Percentiles rank a stretch among this genome's conserved stretches.
Evolutionary conservation across 2,888 invertebrate species (phyloP).

Genomic region (Pomacea canaliculata): DNA sequence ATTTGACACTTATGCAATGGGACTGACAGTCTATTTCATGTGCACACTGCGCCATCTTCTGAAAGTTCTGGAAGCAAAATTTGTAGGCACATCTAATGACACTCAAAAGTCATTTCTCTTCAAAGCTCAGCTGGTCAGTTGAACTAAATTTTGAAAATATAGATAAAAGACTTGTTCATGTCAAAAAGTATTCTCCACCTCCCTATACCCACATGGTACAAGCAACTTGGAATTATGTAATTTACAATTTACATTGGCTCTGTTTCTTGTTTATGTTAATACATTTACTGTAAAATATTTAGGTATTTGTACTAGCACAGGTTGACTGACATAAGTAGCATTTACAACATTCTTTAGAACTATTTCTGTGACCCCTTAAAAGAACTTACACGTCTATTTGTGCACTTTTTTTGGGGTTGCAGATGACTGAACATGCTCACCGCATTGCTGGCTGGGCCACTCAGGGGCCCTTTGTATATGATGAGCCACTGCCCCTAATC

Average conservation of each 20-base stretch:
- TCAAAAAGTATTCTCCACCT: no score
- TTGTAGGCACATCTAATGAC: neutral
- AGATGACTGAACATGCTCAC: constrained; percentile 6
- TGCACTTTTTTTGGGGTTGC: neutral
- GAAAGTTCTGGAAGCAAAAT: neutral
- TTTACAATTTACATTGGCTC: no score
- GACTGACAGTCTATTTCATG: constrained; percentile 15
- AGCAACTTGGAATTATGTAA: no score
- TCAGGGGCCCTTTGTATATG: neutral
- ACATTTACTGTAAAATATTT: no score
- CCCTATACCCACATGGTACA: no score
- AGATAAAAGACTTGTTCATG: no score
- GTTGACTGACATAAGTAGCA: no score
- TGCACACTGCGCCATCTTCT: constrained; percentile 3
- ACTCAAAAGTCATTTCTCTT: neutral
- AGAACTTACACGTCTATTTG: neutral
- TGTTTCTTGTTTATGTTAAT: no score
- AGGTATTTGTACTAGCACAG: no score
- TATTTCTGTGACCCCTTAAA: neutral
- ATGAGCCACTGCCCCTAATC: no score
- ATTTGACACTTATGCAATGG: constrained; percentile 18
- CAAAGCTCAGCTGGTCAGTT: constrained; percentile 1
- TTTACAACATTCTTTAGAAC: no score
- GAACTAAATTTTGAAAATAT: neutral
- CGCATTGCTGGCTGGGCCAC: neutral